A percentile compares a stretch with the other conserved stretches of the same genome.
phyloP scores from a whole-genome alignment of 1,140 invertebrate species.

The Colletes latitarsis region DNA sequence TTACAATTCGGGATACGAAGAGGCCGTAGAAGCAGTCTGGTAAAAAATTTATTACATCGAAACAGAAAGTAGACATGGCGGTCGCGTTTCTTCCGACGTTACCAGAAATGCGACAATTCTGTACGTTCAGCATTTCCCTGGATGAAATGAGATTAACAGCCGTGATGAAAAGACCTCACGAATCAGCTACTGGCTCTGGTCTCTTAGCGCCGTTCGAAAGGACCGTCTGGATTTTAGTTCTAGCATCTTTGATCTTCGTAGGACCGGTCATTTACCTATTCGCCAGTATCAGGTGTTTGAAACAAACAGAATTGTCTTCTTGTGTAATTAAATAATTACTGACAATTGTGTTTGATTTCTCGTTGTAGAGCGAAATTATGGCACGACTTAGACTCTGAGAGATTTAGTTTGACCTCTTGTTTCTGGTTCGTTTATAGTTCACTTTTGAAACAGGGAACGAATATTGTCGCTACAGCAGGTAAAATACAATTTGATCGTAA shows the following conservation, averaged over 20 bases:
- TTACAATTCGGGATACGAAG: too few relatives aligned
- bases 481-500: slow-evolving; percentile 3
- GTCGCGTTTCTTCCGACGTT: slow-evolving; percentile 89
- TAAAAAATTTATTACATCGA: slow-evolving; percentile 25
- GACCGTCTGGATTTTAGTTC: slow-evolving; percentile 89
- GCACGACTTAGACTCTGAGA: slow-evolving; percentile 80
- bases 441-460: slow-evolving; percentile 93
- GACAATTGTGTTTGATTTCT: slow-evolving; percentile 24
- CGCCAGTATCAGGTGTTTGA: slow-evolving; percentile 82
- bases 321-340: not conserved
- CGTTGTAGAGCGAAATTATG: slow-evolving; percentile 76
- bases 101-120: slow-evolving; percentile 80
- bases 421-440: slow-evolving; percentile 94
- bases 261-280: slow-evolving; percentile 90
- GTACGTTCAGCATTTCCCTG: slow-evolving; percentile 85
- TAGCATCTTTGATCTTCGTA: slow-evolving; percentile 86
- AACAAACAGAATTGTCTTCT: slow-evolving; percentile 4
- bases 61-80: slow-evolving; percentile 88
- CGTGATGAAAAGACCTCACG: slow-evolving; percentile 88
- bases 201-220: slow-evolving; percentile 89
- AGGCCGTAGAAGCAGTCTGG: not conserved
- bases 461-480: slow-evolving; percentile 89
- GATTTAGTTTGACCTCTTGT: slow-evolving; percentile 85
- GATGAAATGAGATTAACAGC: slow-evolving; percentile 89
- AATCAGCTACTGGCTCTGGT: slow-evolving; percentile 91